A percentile compares a stretch with the other conserved stretches of the same genome.
These are phyloP conservation scores for Eupristina koningsbergeri DNA, from an alignment of 1,140 invertebrate species.

Conservation along the genomic window DNA sequence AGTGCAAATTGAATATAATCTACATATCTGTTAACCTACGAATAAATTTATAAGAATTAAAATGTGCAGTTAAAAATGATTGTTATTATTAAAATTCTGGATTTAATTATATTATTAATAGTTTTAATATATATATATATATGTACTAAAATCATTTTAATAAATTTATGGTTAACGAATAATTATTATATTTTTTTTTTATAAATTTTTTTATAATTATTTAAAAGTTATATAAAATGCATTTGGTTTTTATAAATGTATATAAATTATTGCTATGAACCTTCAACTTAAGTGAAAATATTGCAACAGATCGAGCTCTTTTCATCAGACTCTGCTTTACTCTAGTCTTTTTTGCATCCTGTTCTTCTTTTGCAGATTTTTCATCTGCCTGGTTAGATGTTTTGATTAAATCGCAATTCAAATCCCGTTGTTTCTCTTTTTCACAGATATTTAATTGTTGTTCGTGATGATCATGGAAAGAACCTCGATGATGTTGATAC, in stretches of 20 bases:
- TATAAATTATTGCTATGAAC: slow-evolving; percentile 4
- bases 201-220: no score
- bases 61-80: no score
- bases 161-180: no score
- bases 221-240: no score
- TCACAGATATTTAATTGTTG: slow-evolving; percentile 57
- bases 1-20: no score
- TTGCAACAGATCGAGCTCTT: slow-evolving; percentile 84
- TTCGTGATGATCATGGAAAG: slow-evolving; percentile 57
- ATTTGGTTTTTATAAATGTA: no score
- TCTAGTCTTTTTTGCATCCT: slow-evolving; percentile 79
- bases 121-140: no score
- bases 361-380: slow-evolving; percentile 72
- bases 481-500: slow-evolving; percentile 52
- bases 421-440: slow-evolving; percentile 62
- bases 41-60: no score
- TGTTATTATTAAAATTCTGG: no score
- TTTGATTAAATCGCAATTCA: slow-evolving; percentile 72
- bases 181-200: background rate
- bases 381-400: slow-evolving; percentile 76
- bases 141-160: no score
- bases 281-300: slow-evolving; percentile 85
- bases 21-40: no score
- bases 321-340: slow-evolving; percentile 85
- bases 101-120: no score